Evolutionary conservation across 2,113 vertebrate genomes (phyloP).

Genomic region (Typhlomys cinereus): DNA sequence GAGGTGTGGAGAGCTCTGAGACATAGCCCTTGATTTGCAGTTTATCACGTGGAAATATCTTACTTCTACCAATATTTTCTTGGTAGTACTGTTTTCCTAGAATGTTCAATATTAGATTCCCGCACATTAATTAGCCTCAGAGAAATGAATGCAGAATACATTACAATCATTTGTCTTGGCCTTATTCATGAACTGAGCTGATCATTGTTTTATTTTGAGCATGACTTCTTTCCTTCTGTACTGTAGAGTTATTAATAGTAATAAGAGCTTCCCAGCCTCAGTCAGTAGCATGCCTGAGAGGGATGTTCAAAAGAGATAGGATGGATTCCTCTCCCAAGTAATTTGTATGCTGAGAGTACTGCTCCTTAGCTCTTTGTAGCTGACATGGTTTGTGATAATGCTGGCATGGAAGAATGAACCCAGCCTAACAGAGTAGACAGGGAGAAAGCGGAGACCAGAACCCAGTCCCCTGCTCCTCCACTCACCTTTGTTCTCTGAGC

Average conservation of each 20-base stretch:
- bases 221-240: background rate
- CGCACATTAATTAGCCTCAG: conserved; percentile 49
- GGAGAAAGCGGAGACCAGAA: background rate
- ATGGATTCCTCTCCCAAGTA: conserved; percentile 52
- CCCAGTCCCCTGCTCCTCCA: rapidly evolving
- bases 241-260: conserved; percentile 70
- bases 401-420: background rate
- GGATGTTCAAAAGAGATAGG: conserved; percentile 63
- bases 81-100: conserved; percentile 38
- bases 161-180: conserved; percentile 51
- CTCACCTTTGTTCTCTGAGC: too few relatives aligned
- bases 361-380: conserved; percentile 38
- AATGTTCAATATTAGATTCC: conserved; percentile 2
- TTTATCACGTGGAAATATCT: conserved; percentile 32
- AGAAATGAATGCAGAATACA: conserved; percentile 39
- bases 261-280: conserved; percentile 53
- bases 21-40: background rate
- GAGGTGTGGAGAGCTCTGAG: background rate
- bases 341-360: conserved; percentile 61
- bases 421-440: background rate
- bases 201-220: conserved; percentile 65
- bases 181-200: conserved; percentile 14
- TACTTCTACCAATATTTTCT: conserved; percentile 44
- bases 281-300: conserved; percentile 36
- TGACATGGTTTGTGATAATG: background rate